Conservation (phyloP, 2,113 vertebrate genomes). For the Callipepla californica region DNA sequence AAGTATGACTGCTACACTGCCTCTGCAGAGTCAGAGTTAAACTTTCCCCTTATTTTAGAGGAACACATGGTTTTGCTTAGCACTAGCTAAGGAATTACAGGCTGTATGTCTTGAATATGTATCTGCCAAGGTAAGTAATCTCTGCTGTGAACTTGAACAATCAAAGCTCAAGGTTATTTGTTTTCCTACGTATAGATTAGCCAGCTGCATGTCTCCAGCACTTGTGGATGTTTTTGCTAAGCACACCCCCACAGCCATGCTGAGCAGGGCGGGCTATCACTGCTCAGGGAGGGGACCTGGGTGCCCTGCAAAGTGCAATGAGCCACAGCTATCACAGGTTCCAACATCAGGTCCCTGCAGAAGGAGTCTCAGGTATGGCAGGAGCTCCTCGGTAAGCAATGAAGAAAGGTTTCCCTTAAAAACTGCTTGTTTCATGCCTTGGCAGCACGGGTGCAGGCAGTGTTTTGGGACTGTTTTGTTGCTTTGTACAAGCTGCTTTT, state of each 20-base stretch:
- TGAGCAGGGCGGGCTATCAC: constrained; percentile 2
- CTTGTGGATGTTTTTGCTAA: constrained; percentile 34
- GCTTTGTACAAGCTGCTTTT: neutral
- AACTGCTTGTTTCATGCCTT: neutral
- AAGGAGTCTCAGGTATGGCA: neutral
- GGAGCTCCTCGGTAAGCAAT: neutral
- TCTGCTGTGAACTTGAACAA: constrained; percentile 59
- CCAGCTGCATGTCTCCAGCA: constrained; percentile 62
- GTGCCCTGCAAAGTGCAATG: neutral
- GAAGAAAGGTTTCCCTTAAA: neutral
- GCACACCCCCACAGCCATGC: constrained; percentile 4
- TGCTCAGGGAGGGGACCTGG: neutral
- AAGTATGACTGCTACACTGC: neutral
- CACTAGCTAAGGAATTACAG: constrained; percentile 42
- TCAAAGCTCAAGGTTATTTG: constrained; percentile 55
- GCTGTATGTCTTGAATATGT: constrained; percentile 28
- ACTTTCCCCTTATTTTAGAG: constrained; percentile 48
- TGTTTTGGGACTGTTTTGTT: neutral
- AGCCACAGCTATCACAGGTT: neutral
- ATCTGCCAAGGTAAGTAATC: constrained; percentile 77
- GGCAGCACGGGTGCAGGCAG: neutral
- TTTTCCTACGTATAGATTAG: constrained; percentile 73
- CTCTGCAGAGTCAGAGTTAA: neutral
- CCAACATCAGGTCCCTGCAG: constrained; percentile 4
- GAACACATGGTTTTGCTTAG: constrained; percentile 74